A percentile compares a stretch with the other conserved stretches of the same genome.
phyloP scores from a whole-genome alignment of 2,113 vertebrate genomes.

The Bagarius yarrelli region DNA sequence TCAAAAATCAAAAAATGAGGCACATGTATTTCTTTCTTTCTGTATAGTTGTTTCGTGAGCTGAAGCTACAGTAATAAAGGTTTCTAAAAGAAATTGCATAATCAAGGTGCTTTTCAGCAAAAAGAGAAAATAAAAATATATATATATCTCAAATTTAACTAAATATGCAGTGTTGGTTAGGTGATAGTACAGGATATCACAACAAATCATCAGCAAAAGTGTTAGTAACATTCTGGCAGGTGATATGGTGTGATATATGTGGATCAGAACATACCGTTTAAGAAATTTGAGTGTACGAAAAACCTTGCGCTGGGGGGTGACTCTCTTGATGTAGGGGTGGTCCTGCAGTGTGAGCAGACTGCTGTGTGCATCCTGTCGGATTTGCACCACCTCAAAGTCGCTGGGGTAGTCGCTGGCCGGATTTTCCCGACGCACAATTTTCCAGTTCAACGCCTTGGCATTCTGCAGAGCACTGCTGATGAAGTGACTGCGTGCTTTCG shows the following conservation, averaged over 20 bases:
- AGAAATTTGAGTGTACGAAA: constrained; percentile 87
- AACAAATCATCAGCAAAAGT: no score
- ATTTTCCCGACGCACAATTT: constrained; percentile 90
- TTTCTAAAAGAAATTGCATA: background rate
- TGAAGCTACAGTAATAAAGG: background rate
- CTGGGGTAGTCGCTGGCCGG: constrained; percentile 95
- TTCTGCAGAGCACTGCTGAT: constrained; percentile 89
- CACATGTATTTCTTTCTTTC: background rate
- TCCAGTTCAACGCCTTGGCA: constrained; percentile 81
- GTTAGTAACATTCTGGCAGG: background rate
- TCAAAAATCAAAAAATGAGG: constrained; percentile 5
- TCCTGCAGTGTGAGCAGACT: constrained; percentile 85
- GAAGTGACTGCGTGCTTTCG: constrained; percentile 91
- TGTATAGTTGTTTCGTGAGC: background rate
- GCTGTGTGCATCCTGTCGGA: constrained; percentile 79
- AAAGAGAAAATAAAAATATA: background rate
- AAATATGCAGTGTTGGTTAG: background rate
- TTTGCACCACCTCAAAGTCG: constrained; percentile 95
- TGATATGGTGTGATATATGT: background rate
- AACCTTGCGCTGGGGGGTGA: constrained; percentile 91
- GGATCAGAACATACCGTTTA: constrained; percentile 76
- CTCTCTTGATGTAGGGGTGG: constrained; percentile 95
- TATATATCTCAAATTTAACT: no score
- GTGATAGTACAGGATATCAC: background rate
- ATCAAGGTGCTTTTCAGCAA: background rate